These are phyloP conservation scores for Anseranas semipalmata DNA, from an alignment of 2,113 vertebrate species.

Conservation along the genomic window DNA sequence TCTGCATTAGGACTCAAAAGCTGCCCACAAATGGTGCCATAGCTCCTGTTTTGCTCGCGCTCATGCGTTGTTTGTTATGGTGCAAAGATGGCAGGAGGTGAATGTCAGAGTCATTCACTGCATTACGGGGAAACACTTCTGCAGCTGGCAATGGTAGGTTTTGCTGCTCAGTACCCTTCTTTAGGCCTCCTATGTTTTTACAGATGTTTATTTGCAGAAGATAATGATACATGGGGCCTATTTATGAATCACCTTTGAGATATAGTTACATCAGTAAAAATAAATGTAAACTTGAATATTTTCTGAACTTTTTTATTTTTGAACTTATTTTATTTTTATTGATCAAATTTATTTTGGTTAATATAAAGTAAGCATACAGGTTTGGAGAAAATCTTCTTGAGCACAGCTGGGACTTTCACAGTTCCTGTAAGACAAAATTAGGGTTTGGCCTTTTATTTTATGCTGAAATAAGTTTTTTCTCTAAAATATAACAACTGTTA, in stretches of 20 bases:
- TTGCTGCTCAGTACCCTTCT: neutral
- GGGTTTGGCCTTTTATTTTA: neutral
- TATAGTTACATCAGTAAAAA: neutral
- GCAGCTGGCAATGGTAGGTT: neutral
- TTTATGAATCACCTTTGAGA: neutral
- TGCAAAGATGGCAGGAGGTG: neutral
- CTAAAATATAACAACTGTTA: neutral
- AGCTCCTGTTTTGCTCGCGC: fast-evolving
- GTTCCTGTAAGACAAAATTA: neutral
- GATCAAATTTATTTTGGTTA: neutral
- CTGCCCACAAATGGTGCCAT: neutral
- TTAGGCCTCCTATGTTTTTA: neutral
- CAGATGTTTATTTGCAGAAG: neutral
- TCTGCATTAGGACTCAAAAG: neutral
- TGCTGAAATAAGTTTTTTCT: neutral
- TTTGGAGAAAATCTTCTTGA: neutral
- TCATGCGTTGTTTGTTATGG: neutral
- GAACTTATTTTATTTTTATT: neutral
- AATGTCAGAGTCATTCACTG: neutral
- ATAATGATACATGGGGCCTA: fast-evolving
- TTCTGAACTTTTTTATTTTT: neutral
- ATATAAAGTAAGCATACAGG: neutral
- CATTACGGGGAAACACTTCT: neutral
- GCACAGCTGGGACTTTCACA: neutral
- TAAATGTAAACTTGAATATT: neutral